phyloP scores from a whole-genome alignment of 2,113 vertebrate genomes.

The Gila orcuttii region DNA sequence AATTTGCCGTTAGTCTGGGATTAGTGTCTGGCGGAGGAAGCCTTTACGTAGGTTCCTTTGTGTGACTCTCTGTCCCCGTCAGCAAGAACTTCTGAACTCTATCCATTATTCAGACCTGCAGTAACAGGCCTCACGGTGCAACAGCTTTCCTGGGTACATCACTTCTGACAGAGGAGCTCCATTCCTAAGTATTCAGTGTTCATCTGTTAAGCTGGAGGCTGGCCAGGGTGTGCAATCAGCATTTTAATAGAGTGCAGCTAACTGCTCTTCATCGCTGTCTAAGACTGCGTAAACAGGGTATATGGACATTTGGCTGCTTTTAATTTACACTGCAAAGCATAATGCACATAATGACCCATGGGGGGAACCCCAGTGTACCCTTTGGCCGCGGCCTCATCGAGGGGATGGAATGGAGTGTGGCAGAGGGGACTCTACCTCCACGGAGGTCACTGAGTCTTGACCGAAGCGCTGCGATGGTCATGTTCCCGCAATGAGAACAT shows the following conservation, averaged over 20 bases:
- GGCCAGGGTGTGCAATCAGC: constrained; percentile 33
- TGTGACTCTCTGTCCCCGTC: constrained; percentile 35
- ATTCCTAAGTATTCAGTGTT: constrained; percentile 11
- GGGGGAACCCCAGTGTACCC: no score
- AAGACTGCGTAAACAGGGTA: not conserved
- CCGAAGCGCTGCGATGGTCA: no score
- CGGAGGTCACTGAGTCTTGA: no score
- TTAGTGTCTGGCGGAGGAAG: constrained; percentile 21
- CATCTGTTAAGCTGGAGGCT: constrained; percentile 15
- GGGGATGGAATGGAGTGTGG: no score
- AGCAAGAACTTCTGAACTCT: constrained; percentile 46
- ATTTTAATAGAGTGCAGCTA: constrained; percentile 26
- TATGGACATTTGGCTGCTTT: not conserved
- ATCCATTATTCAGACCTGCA: constrained; percentile 52
- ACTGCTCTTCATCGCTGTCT: not conserved
- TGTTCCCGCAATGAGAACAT: no score
- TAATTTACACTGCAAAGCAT: not conserved
- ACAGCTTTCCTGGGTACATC: not conserved
- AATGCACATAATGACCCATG: not conserved
- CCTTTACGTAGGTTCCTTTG: constrained; percentile 4
- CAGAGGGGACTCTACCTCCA: no score
- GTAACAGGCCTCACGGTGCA: constrained; percentile 15
- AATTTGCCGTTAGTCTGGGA: constrained; percentile 19
- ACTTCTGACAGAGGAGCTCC: constrained; percentile 21
- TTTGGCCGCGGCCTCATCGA: no score